Conservation (phyloP, 2,888 invertebrate species). For the Periphyllus acericola region DNA sequence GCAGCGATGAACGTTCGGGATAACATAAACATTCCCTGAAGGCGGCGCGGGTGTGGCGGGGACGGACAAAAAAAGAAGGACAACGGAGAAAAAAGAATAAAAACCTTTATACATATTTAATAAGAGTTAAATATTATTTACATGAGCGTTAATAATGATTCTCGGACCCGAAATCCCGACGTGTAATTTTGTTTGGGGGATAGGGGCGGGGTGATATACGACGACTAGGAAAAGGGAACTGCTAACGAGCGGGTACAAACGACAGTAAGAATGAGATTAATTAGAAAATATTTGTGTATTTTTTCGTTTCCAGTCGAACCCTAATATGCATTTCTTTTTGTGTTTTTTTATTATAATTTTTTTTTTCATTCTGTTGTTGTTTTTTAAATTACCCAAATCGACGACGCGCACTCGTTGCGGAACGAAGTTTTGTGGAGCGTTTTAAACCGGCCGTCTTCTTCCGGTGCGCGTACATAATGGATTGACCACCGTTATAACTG, state of each 20-base stretch:
- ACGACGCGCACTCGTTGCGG: slow-evolving; percentile 31
- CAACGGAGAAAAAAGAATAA: slow-evolving; percentile 1
- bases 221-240: neutral
- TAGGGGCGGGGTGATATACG: no score
- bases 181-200: neutral
- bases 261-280: neutral
- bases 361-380: neutral
- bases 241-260: neutral
- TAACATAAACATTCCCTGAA: slow-evolving; percentile 33
- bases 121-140: slow-evolving; percentile 50
- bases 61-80: neutral
- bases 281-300: neutral
- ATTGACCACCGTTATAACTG: slow-evolving; percentile 17
- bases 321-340: slow-evolving; percentile 7
- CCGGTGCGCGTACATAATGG: slow-evolving; percentile 34
- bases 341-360: slow-evolving; percentile 1
- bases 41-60: neutral
- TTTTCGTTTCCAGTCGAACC: neutral
- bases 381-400: slow-evolving; percentile 23
- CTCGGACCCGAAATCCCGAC: slow-evolving; percentile 21
- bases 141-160: slow-evolving; percentile 34
- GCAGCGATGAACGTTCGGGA: slow-evolving; percentile 33
- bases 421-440: slow-evolving; percentile 31
- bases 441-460: slow-evolving; percentile 39
- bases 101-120: slow-evolving; percentile 42